Conservation (phyloP, 2,113 vertebrate genomes). For the Stegostoma tigrinum region DNA sequence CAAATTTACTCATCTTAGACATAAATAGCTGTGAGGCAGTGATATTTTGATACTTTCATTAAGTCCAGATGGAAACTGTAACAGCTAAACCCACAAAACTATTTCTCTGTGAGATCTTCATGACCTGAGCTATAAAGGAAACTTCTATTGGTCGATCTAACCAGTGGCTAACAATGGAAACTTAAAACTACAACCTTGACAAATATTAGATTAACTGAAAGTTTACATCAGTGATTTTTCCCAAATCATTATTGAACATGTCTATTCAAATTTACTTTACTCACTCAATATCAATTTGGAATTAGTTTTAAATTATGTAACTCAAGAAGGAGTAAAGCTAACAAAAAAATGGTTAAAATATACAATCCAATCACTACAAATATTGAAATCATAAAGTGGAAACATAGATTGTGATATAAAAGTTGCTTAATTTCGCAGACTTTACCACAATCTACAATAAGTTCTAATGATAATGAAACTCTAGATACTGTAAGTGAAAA, state of each 20-base stretch:
- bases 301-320: background rate
- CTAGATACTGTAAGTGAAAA: background rate
- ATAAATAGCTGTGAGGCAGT: constrained; percentile 3
- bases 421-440: background rate
- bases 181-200: background rate
- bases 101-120: background rate
- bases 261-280: background rate
- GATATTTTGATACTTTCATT: background rate
- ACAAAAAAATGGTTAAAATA: background rate
- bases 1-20: background rate
- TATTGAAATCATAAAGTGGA: background rate
- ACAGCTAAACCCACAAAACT: background rate
- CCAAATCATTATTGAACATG: background rate
- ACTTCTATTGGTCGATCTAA: background rate
- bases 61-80: constrained; percentile 2
- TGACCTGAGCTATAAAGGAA: constrained; percentile 24
- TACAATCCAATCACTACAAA: background rate
- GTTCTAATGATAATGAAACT: background rate
- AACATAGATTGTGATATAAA: background rate
- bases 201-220: constrained; percentile 1
- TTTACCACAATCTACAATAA: background rate
- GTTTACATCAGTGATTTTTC: background rate
- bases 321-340: background rate
- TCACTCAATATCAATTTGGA: background rate
- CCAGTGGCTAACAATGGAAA: background rate